These are phyloP conservation scores for Nasonia giraulti DNA, from an alignment of 1,140 invertebrate species.

Conservation along the genomic window DNA sequence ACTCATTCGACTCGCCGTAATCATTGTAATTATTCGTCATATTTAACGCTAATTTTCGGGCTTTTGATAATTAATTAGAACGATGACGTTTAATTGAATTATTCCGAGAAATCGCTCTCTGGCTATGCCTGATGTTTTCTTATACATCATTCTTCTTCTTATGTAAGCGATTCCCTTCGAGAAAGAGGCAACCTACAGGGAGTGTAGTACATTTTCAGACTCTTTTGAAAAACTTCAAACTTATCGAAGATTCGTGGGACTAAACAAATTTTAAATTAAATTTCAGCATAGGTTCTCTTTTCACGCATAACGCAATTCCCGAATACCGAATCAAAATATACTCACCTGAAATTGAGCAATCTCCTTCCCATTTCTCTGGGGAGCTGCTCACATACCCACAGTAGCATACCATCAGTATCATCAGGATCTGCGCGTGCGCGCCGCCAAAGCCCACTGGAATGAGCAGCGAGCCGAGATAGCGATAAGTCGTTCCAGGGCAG, in stretches of 20 bases:
- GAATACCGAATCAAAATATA: neutral
- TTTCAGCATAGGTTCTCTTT: neutral
- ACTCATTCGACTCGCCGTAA: neutral
- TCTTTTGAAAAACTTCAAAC: too few relatives aligned
- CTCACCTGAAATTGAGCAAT: neutral
- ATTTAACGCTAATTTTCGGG: conserved; percentile 35
- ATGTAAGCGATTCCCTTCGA: too few relatives aligned
- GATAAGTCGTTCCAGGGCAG: neutral
- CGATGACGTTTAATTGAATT: conserved; percentile 26
- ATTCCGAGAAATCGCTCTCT: neutral
- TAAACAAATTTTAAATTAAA: neutral
- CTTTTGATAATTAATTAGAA: conserved; percentile 19
- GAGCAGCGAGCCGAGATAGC: neutral
- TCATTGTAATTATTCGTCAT: conserved; percentile 30
- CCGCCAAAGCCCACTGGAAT: neutral
- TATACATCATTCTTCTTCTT: too few relatives aligned
- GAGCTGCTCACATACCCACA: neutral
- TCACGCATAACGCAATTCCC: neutral
- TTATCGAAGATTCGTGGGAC: too few relatives aligned
- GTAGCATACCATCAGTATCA: neutral
- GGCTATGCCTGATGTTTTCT: neutral
- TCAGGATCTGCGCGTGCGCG: too few relatives aligned
- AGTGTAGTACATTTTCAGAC: neutral
- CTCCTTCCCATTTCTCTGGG: neutral
- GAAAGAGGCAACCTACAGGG: neutral